Conservation (phyloP, 2,113 vertebrate genomes). For the Cottus gobio region DNA sequence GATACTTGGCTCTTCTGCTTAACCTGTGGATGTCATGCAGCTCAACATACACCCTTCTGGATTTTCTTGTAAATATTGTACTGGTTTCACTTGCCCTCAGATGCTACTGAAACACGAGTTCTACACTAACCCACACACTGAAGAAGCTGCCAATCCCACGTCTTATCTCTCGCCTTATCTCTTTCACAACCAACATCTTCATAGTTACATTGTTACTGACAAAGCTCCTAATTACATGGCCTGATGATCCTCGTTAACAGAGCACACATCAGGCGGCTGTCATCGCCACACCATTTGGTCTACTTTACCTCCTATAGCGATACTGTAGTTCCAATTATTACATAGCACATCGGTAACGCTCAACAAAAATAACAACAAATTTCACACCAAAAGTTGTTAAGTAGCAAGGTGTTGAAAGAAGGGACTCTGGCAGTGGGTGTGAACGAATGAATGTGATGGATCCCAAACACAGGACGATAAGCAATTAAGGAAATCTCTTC, state of each 20-base stretch:
- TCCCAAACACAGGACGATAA: slow-evolving; percentile 31
- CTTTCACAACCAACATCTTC: slow-evolving; percentile 28
- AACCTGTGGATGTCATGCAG: not conserved
- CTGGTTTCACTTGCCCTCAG: slow-evolving; percentile 11
- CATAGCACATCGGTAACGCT: slow-evolving; percentile 7
- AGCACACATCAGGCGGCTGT: slow-evolving; percentile 19
- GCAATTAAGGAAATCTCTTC: slow-evolving; percentile 33
- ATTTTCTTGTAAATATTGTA: not conserved
- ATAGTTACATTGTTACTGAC: slow-evolving; percentile 2
- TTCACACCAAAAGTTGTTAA: slow-evolving; percentile 26
- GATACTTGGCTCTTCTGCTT: slow-evolving; percentile 14
- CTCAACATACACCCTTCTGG: not conserved
- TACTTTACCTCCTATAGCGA: slow-evolving; percentile 22
- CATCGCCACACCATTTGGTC: slow-evolving; percentile 15
- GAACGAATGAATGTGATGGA: slow-evolving; percentile 44
- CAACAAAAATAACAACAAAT: slow-evolving; percentile 23
- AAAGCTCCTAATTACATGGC: slow-evolving; percentile 21
- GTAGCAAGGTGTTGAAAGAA: slow-evolving; percentile 34
- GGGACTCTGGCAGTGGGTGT: slow-evolving; percentile 43
- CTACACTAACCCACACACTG: slow-evolving; percentile 26
- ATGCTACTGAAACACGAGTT: slow-evolving; percentile 21
- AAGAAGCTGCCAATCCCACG: slow-evolving; percentile 27
- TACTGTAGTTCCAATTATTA: not conserved
- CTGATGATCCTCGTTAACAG: slow-evolving; percentile 30
- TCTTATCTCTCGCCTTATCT: slow-evolving; percentile 30